These are phyloP conservation scores for Hyperoplus immaculatus DNA, from an alignment of 2,797 vertebrate species.

Conservation along the genomic window DNA sequence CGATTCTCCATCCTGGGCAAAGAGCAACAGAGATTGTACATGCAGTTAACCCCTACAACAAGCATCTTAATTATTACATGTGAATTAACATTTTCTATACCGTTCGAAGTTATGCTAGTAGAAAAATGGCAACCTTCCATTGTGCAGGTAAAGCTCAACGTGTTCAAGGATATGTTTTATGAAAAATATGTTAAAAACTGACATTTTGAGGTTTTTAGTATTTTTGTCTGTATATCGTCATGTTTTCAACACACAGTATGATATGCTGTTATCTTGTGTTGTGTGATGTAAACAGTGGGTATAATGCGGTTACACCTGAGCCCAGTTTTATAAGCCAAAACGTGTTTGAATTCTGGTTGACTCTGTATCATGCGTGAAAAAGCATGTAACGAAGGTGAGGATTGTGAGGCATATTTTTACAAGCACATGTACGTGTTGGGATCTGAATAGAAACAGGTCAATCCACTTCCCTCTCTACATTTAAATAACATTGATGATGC, in stretches of 20 bases:
- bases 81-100: not conserved
- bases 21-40: conserved; percentile 1
- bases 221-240: not conserved
- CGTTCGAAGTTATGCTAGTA: not conserved
- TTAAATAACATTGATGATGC: conserved; percentile 8
- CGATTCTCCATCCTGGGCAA: conserved; percentile 89
- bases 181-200: not conserved
- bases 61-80: not conserved
- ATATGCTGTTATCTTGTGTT: not conserved
- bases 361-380: not conserved
- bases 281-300: not conserved
- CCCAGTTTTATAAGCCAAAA: not conserved
- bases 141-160: not conserved
- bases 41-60: not conserved
- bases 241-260: not conserved
- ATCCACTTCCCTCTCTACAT: not conserved
- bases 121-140: not conserved
- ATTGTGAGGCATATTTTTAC: not conserved
- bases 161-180: not conserved
- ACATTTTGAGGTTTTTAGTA: too few relatives aligned
- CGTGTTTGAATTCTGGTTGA: not conserved
- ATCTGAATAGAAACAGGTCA: conserved; percentile 1
- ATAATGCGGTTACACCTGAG: not conserved
- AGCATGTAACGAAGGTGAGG: not conserved
- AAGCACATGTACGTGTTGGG: not conserved